Evolutionary conservation across 2,888 invertebrate species (phyloP).

Genomic region (Parochlus steinenii): DNA sequence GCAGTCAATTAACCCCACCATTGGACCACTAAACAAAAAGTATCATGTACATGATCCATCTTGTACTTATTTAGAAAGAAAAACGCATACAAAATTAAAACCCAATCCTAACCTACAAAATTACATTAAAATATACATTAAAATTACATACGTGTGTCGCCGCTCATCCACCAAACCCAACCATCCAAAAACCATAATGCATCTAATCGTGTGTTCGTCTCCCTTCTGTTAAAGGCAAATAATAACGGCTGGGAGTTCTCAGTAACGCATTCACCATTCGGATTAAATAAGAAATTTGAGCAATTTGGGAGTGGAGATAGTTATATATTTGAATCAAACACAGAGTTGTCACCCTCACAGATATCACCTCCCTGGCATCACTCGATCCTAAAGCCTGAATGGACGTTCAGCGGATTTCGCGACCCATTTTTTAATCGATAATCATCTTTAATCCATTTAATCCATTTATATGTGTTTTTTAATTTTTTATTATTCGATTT

Average conservation of each 20-base stretch:
- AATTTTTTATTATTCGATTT: background rate
- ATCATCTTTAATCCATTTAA: slow-evolving; percentile 5
- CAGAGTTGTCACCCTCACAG: slow-evolving; percentile 1
- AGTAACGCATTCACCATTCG: slow-evolving; percentile 18
- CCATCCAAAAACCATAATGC: background rate
- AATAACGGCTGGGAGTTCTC: slow-evolving; percentile 19
- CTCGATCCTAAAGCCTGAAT: slow-evolving; percentile 9
- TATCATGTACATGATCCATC: no score
- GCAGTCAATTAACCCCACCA: no score
- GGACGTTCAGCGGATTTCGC: slow-evolving; percentile 8
- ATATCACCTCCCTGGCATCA: slow-evolving; percentile 9
- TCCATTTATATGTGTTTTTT: slow-evolving; percentile 1
- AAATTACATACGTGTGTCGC: no score
- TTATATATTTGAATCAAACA: background rate
- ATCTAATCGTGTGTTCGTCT: background rate
- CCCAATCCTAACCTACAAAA: no score
- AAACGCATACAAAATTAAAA: no score
- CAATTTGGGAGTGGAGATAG: slow-evolving; percentile 10
- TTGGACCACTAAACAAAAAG: no score
- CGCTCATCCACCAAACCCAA: no score
- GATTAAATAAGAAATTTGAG: slow-evolving; percentile 14
- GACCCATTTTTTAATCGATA: no score
- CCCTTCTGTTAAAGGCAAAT: slow-evolving; percentile 8
- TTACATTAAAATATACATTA: no score
- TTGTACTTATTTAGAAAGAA: no score